These are phyloP conservation scores for Nibea coibor DNA, from an alignment of 2,113 vertebrate species.

Conservation along the genomic window DNA sequence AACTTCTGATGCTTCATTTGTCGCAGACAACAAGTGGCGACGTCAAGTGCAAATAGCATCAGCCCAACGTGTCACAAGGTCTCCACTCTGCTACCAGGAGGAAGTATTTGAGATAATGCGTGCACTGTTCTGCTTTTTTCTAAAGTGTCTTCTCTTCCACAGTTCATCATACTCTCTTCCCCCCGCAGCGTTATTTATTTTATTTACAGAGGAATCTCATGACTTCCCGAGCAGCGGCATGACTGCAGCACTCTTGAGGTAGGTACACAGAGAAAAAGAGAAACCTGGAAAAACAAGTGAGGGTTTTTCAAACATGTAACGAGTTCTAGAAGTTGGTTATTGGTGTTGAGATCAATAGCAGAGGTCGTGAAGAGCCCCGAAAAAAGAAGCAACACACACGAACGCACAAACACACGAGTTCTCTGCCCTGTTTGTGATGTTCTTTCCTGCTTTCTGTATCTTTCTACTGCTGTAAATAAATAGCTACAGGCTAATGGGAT, in stretches of 20 bases:
- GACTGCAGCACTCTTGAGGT: slow-evolving; percentile 20
- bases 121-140: slow-evolving; percentile 11
- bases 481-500: slow-evolving; percentile 47
- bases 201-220: slow-evolving; percentile 40
- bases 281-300: slow-evolving; percentile 34
- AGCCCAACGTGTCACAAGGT: slow-evolving; percentile 28
- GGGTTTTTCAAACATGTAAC: neutral
- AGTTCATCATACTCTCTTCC: neutral
- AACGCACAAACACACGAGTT: slow-evolving; percentile 6
- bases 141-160: neutral
- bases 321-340: slow-evolving; percentile 11
- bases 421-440: slow-evolving; percentile 38
- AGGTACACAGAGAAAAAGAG: neutral
- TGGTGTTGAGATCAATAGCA: slow-evolving; percentile 23
- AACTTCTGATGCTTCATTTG: neutral
- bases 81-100: slow-evolving; percentile 16
- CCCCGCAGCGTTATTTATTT: slow-evolving; percentile 29
- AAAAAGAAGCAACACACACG: neutral
- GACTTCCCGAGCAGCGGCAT: slow-evolving; percentile 33
- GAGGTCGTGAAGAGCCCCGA: neutral
- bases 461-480: slow-evolving; percentile 44
- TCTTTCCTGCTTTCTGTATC: slow-evolving; percentile 1
- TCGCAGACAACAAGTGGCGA: neutral
- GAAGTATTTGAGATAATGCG: slow-evolving; percentile 25
- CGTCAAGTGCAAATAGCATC: slow-evolving; percentile 4